Evolutionary conservation across 2,888 invertebrate species (phyloP), one percentile per base, ranked within the genome.

Genomic region (Dryomyza anilis): DNA sequence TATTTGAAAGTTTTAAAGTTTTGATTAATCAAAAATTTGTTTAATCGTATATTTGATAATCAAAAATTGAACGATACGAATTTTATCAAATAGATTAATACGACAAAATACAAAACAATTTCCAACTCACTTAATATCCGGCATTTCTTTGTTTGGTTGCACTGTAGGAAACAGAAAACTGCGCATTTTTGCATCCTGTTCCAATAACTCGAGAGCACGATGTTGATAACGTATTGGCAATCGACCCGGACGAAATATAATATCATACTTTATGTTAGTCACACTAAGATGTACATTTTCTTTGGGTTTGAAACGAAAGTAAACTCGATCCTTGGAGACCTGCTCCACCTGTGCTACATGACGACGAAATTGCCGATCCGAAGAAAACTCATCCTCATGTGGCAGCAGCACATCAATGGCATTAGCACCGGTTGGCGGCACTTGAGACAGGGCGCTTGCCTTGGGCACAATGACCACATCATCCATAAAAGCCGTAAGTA

Each of bases 161-260:
- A 2, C 8, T 6, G 39, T 29, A 0, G 80, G 81, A 69, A 74
- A 77, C 14, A 80, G 66, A 68, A 76, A 80, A 7, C 69, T 59
- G 8, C 73, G 77, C 25, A 72, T 7, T 1, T 60, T 3, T 3
- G 55, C 39, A 46, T 50, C 66, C 5, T 63, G 53, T 21, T 65
- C 48, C 10, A 81, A 64, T n/a, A 74, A n/a, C 1, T 76, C 59
- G 36, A 81, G 30, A 0, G 81, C 81, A 27, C 74, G 71, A 56
- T 74, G 71, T 71, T 78, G 80, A 36, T 71, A 77, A 23, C 74
- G 75, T 7, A 74, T 29, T 1, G 68, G 65, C 10, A 65, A 67
- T 8, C 81, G 75, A 16, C 63, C 69, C 3, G 81, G 77, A 3
- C 76, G 74, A 16, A 81, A 46, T 5, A 74, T 73, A 0, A 76